phyloP scores from a whole-genome alignment of 2,113 vertebrate genomes.

The Apeltes quadracus region DNA sequence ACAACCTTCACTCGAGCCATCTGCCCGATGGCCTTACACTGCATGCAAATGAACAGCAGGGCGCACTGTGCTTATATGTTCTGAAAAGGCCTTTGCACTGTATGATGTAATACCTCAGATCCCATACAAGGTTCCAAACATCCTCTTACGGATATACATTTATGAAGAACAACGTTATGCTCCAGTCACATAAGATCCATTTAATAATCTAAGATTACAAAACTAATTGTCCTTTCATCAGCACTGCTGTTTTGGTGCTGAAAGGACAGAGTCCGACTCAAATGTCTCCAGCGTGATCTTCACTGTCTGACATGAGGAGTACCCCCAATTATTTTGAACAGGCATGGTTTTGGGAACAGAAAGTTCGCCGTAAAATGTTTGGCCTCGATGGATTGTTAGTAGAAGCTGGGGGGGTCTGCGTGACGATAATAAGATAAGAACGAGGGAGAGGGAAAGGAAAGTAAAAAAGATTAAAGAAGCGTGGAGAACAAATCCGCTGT shows the following conservation, averaged over 20 bases:
- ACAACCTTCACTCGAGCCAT: background rate
- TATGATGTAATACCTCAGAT: background rate
- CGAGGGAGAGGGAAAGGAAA: background rate
- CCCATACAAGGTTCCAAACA: background rate
- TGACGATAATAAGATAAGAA: conserved; percentile 24
- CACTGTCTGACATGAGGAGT: background rate
- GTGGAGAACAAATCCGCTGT: background rate
- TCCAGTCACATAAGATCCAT: background rate
- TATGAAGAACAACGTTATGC: background rate
- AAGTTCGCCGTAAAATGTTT: background rate
- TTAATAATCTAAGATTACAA: background rate
- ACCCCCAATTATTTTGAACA: background rate
- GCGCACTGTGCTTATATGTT: conserved; percentile 39
- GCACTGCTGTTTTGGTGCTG: conserved; percentile 3
- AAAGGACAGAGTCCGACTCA: conserved; percentile 2
- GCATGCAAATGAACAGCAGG: conserved; percentile 43
- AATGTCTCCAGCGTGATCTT: background rate
- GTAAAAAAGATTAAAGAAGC: conserved; percentile 5
- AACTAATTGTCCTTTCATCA: background rate
- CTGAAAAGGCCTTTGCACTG: background rate
- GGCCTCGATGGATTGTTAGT: background rate
- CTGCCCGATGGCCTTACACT: conserved; percentile 19
- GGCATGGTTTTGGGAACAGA: background rate
- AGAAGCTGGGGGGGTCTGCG: conserved; percentile 3
- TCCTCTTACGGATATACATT: background rate